Percentiles rank a stretch among this genome's conserved stretches.
Conservation (phyloP, 2,888 invertebrate species). For the Rhingia campestris region DNA sequence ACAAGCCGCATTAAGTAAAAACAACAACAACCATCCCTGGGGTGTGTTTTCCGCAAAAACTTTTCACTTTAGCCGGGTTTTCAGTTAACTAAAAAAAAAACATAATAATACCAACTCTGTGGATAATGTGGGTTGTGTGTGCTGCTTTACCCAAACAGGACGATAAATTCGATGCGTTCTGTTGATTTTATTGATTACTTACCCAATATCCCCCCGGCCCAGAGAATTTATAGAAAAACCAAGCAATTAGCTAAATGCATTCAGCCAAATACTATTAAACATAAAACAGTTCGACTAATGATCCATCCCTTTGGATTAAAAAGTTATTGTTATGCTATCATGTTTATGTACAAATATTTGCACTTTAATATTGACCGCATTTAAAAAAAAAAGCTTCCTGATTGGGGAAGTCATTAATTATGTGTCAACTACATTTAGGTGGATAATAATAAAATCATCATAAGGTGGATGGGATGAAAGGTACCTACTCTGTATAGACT, state of each 20-base stretch:
- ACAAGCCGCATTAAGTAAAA: constrained; percentile 62
- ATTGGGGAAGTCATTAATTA: constrained; percentile 41
- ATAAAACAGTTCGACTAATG: not conserved
- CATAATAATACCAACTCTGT: no score
- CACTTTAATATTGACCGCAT: constrained; percentile 33
- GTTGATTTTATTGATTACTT: constrained; percentile 50
- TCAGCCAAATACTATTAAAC: not conserved
- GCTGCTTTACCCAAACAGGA: constrained; percentile 7
- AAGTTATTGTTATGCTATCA: not conserved
- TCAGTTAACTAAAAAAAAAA: constrained; percentile 18
- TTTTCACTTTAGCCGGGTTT: constrained; percentile 18
- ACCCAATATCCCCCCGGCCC: not conserved
- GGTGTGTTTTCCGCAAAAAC: constrained; percentile 23
- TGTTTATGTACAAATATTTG: constrained; percentile 12
- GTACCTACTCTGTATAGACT: no score
- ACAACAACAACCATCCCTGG: constrained; percentile 34
- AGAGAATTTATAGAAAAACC: constrained; percentile 8
- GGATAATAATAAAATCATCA: constrained; percentile 2
- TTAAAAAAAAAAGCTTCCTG: constrained; percentile 21
- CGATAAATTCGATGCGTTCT: constrained; percentile 27
- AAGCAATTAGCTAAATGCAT: constrained; percentile 59
- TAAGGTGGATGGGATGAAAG: no score
- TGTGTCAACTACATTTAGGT: constrained; percentile 45
- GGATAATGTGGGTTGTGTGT: constrained; percentile 16
- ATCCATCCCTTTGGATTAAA: not conserved